A percentile compares a stretch with the other conserved stretches of the same genome.
Conservation (phyloP, 2,113 vertebrate genomes). For the Menura novaehollandiae region DNA sequence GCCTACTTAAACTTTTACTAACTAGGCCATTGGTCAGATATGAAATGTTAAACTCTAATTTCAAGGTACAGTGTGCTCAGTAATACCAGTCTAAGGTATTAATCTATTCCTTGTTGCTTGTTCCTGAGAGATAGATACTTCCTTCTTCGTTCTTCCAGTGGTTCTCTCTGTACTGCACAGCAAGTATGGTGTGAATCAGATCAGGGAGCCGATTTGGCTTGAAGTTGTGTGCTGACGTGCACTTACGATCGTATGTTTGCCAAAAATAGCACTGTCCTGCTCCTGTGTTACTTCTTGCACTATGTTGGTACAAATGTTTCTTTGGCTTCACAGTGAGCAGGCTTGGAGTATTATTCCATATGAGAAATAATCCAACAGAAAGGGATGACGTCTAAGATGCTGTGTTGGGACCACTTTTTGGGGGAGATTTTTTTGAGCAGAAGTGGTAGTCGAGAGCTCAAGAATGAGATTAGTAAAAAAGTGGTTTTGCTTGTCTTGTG, state of each 20-base stretch:
- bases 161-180: neutral
- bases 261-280: slow-evolving; percentile 41
- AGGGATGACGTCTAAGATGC: neutral
- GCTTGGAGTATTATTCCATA: neutral
- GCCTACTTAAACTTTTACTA: neutral
- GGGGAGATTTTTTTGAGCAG: neutral
- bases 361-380: neutral
- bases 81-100: neutral
- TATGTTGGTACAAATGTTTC: neutral
- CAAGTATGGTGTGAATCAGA: neutral
- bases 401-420: neutral
- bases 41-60: neutral
- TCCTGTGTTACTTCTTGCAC: slow-evolving; percentile 35
- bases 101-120: neutral
- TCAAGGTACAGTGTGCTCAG: neutral
- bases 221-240: neutral
- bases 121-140: neutral
- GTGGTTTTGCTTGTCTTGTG: neutral
- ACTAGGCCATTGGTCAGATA: neutral
- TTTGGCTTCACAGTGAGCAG: neutral
- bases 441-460: neutral
- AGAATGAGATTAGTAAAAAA: neutral
- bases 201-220: neutral
- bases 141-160: neutral
- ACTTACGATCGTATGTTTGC: neutral